These are phyloP conservation scores for Dascillus cervinus DNA, from an alignment of 2,888 invertebrate genomes.

Conservation along the genomic window DNA sequence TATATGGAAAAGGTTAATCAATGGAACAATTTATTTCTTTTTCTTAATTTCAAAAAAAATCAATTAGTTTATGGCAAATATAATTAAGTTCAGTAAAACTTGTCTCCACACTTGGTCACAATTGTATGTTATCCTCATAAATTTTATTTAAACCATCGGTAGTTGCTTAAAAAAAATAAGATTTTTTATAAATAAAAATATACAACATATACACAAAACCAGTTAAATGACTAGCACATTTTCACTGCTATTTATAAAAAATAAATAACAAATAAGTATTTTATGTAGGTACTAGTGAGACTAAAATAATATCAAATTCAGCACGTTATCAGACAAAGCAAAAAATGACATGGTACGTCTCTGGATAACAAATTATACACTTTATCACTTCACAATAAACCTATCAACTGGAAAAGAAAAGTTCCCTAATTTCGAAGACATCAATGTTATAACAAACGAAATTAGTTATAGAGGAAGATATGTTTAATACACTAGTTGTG, in stretches of 20 bases:
- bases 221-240: constrained; percentile 41
- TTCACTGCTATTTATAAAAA: constrained; percentile 33
- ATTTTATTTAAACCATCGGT: no score
- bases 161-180: constrained; percentile 9
- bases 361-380: neutral
- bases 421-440: constrained; percentile 31
- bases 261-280: constrained; percentile 29
- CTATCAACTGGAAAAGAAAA: neutral
- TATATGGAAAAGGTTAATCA: no score
- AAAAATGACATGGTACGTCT: neutral
- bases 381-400: neutral
- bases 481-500: constrained; percentile 26
- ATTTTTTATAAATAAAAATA: constrained; percentile 19
- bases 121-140: no score
- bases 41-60: no score
- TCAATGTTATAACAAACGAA: constrained; percentile 30
- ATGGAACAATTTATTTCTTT: no score
- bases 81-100: no score
- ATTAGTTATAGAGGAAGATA: constrained; percentile 32
- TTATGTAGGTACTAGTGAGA: neutral
- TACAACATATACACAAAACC: constrained; percentile 35
- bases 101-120: no score
- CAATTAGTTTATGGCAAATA: no score
- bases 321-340: neutral
- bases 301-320: neutral